Evolutionary conservation across 2,888 invertebrate genomes (phyloP).

Genomic region (Agrotis exclamationis): DNA sequence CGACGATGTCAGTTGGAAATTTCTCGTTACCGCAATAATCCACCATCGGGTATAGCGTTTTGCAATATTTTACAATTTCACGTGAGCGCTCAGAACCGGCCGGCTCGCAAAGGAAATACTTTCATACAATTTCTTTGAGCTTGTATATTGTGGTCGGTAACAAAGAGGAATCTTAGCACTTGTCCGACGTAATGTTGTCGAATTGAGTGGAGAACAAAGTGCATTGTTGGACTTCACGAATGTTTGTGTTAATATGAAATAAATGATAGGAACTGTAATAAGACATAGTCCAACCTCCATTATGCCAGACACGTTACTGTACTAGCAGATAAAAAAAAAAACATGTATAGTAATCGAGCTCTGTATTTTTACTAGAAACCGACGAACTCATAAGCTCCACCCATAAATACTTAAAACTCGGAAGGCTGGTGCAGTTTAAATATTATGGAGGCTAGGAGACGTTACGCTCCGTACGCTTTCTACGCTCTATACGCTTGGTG

Average conservation of each 20-base stretch:
- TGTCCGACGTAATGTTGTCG: conserved; percentile 38
- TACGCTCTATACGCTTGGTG: conserved; percentile 38
- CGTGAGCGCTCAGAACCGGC: conserved; percentile 62
- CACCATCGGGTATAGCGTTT: conserved; percentile 78
- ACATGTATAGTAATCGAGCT: background rate
- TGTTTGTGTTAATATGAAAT: conserved; percentile 30
- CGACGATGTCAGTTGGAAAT: conserved; percentile 88
- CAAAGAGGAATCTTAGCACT: conserved; percentile 61
- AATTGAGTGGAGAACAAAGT: conserved; percentile 31
- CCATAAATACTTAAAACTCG: conserved; percentile 14
- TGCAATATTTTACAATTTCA: conserved; percentile 84
- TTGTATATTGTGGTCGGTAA: conserved; percentile 60
- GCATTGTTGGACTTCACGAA: conserved; percentile 26
- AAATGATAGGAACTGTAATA: background rate
- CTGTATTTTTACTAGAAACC: background rate
- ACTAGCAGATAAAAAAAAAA: no score
- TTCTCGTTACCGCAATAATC: conserved; percentile 89
- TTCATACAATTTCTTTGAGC: conserved; percentile 65
- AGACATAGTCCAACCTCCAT: no score
- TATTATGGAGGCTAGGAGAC: conserved; percentile 58
- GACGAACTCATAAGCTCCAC: no score
- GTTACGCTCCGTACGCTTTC: conserved; percentile 21
- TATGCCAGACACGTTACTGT: no score
- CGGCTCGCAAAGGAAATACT: conserved; percentile 63
- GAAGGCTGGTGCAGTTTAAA: conserved; percentile 65